These are phyloP conservation scores for Hypocryptadius cinnamomeus DNA, from an alignment of 2,113 vertebrate species.

Conservation along the genomic window DNA sequence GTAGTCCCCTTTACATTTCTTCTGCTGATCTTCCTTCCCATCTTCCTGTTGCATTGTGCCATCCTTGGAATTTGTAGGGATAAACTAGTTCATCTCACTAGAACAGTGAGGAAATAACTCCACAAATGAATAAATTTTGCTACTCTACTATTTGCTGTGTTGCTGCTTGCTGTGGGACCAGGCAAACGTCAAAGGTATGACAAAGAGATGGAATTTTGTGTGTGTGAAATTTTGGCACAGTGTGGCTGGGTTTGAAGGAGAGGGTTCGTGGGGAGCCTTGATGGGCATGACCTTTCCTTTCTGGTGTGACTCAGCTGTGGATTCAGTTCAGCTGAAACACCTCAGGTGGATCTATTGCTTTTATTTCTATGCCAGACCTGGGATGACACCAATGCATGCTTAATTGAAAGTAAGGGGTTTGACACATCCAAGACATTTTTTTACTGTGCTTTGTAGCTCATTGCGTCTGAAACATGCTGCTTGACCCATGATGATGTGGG, in stretches of 20 bases:
- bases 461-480: not conserved
- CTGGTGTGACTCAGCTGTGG: not conserved
- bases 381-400: not conserved
- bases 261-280: not conserved
- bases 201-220: not conserved
- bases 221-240: not conserved
- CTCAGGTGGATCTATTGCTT: not conserved
- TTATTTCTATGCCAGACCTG: not conserved
- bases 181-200: not conserved
- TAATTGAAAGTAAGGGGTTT: not conserved
- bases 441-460: not conserved
- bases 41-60: not conserved
- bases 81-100: not conserved
- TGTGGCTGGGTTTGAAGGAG: not conserved
- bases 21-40: not conserved
- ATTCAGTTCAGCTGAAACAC: not conserved
- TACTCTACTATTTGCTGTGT: not conserved
- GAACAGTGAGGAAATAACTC: not conserved
- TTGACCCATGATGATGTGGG: not conserved
- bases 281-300: not conserved
- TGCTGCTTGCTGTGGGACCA: not conserved
- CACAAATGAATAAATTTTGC: not conserved
- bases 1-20: not conserved
- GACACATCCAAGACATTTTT: not conserved
- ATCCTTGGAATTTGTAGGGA: not conserved